Percentiles rank a stretch among this genome's conserved stretches.
Evolutionary conservation across 2,113 vertebrate genomes (phyloP).

Genomic region (Leiothrix lutea): DNA sequence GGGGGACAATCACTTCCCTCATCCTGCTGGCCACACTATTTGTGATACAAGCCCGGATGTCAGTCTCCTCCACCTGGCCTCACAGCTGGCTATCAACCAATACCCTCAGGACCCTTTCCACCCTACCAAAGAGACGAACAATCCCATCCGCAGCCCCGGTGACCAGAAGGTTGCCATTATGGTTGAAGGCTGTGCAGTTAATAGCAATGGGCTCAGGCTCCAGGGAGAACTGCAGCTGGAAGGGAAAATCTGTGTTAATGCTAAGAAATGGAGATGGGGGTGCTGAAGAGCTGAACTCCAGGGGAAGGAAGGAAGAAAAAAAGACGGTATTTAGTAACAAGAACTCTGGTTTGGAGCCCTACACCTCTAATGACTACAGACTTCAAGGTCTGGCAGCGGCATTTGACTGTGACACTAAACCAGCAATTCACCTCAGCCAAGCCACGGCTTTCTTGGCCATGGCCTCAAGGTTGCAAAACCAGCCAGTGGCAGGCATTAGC

Average conservation of each 20-base stretch:
- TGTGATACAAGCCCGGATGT: not conserved
- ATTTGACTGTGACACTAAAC: not conserved
- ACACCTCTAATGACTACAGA: not conserved
- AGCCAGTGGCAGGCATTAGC: not conserved
- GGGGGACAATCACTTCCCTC: not conserved
- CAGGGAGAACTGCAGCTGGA: constrained; percentile 90
- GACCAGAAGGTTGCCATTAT: constrained; percentile 95
- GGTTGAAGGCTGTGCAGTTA: constrained; percentile 96
- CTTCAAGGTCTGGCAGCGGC: not conserved
- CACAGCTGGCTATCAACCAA: not conserved
- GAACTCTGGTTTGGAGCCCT: not conserved
- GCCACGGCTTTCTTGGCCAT: not conserved
- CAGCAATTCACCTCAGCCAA: not conserved
- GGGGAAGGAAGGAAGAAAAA: not conserved
- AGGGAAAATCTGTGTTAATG: not conserved
- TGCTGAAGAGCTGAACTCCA: not conserved
- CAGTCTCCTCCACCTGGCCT: not conserved
- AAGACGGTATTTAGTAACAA: not conserved
- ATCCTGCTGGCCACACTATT: not conserved
- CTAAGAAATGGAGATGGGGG: not conserved
- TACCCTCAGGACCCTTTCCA: not conserved
- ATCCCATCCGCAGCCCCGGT: constrained; percentile 92
- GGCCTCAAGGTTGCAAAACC: not conserved
- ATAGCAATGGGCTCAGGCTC: constrained; percentile 92
- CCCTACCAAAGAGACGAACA: constrained; percentile 90